These are phyloP conservation scores for Cercocebus atys DNA, from an alignment of 2,113 vertebrate genomes.

Conservation along the genomic window DNA sequence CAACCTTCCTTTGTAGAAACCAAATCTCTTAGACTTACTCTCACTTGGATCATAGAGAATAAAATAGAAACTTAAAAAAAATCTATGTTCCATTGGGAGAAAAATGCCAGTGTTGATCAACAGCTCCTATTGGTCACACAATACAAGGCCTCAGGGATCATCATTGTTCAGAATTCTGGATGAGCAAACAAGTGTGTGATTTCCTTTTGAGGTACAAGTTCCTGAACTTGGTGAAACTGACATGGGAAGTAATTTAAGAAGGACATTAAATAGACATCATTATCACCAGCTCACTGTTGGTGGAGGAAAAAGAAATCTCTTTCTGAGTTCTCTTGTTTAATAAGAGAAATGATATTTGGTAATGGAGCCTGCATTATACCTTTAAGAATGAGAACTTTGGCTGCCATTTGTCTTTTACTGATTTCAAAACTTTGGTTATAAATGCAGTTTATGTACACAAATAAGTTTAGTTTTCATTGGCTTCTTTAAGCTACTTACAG, in stretches of 20 bases:
- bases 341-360: not conserved
- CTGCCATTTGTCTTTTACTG: not conserved
- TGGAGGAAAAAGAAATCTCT: not conserved
- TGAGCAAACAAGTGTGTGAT: not conserved
- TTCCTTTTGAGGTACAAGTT: not conserved
- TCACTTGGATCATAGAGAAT: not conserved
- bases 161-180: not conserved
- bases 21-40: not conserved
- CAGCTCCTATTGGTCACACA: not conserved
- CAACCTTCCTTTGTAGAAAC: not conserved
- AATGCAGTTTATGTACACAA: not conserved
- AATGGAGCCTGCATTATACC: not conserved
- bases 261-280: not conserved
- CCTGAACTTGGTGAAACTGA: not conserved
- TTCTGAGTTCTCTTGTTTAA: not conserved
- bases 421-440: not conserved
- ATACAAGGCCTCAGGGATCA: not conserved
- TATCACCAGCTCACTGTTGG: not conserved
- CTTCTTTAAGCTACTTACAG: not conserved
- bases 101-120: not conserved
- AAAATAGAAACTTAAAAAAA: not conserved
- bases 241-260: not conserved
- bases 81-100: not conserved
- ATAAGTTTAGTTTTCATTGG: not conserved
- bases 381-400: not conserved